phyloP scores from a whole-genome alignment of 2,888 invertebrate species.

The Drosophila affinis region DNA sequence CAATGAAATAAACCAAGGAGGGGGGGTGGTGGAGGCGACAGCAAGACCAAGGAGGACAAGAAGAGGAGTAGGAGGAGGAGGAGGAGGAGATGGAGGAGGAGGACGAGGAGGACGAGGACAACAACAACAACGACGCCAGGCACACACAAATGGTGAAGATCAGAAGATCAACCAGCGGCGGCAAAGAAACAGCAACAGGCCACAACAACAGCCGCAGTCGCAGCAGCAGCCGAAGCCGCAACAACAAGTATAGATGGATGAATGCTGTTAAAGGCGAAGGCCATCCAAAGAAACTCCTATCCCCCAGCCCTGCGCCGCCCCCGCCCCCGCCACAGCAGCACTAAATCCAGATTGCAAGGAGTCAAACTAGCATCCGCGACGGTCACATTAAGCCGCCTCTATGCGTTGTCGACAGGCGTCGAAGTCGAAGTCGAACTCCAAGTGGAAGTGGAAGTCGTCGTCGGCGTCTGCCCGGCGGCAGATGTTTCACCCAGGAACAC shows the following conservation, averaged over 20 bases:
- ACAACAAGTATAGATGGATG: constrained; percentile 67
- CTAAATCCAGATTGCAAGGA: constrained; percentile 72
- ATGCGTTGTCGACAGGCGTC: constrained; percentile 48
- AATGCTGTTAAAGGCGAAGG: constrained; percentile 77
- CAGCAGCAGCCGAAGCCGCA: not conserved
- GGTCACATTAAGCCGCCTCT: constrained; percentile 70
- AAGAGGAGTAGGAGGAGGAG: not conserved
- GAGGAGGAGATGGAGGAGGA: constrained; percentile 22
- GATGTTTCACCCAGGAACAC: constrained; percentile 26
- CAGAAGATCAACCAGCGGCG: constrained; percentile 58
- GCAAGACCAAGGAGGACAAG: constrained; percentile 25
- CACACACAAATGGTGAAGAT: constrained; percentile 47
- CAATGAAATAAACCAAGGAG: constrained; percentile 68
- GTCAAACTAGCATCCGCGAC: constrained; percentile 41
- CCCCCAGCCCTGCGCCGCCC: constrained; percentile 27
- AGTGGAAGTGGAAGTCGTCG: constrained; percentile 35
- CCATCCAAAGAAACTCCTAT: constrained; percentile 66
- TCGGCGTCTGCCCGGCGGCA: constrained; percentile 48
- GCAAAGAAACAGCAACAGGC: constrained; percentile 15
- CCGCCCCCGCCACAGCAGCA: constrained; percentile 7
- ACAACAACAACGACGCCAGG: constrained; percentile 29
- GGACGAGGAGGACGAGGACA: constrained; percentile 8
- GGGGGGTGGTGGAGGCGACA: constrained; percentile 13
- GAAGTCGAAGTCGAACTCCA: constrained; percentile 6
- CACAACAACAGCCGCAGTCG: constrained; percentile 14